Evolutionary conservation across 2,113 vertebrate species (phyloP), one percentile per base, ranked within the genome.

Genomic region (Pangasianodon hypophthalmus): DNA sequence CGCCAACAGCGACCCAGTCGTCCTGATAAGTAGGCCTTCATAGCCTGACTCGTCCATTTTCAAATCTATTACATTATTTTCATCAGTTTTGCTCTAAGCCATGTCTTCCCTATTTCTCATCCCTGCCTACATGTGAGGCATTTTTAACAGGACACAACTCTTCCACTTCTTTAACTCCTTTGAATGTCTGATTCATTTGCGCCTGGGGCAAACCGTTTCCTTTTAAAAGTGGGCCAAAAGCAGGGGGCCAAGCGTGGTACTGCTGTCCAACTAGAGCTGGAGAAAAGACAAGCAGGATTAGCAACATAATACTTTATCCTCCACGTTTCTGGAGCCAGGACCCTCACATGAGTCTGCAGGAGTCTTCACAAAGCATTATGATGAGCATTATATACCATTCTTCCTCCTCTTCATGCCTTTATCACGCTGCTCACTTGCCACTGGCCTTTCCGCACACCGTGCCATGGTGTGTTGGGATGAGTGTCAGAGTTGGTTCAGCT

Each of bases 191-290:
- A 90, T 90, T 92, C 90, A 86, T 75, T 84, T 52, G 13, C 73
- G 87, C 88, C 88, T n/a, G 67, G 88, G 88, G 90, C 90, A 58
- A 88, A 84, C 26, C 71, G 48, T 64, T 84, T 86, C 48, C 87
- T 92, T 84, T 89, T 88, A 81, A 87, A 91, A 89, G 84, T 90
- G 90, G 88, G 91, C 89, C 92, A 92, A 86, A 86, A 88, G 77
- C 64, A 69, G 29, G 69, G 41, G 90, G 89, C 85, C 77, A 86
- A 44, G 37, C 46, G 60, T 64, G 87, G 87, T 83, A 67, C 50
- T 41, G 69, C 69, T 67, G 54, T 89, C 89, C 91, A 92, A 91
- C 58, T 75, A 64, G 50, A 88, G 71, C 75, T 85, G 87, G 88
- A 87, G 81, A 89, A 88, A 88, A 85, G 85, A 88, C 67, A 44